These are phyloP conservation scores for Cephonodes hylas DNA, from an alignment of 2,888 invertebrate genomes.

Conservation along the genomic window DNA sequence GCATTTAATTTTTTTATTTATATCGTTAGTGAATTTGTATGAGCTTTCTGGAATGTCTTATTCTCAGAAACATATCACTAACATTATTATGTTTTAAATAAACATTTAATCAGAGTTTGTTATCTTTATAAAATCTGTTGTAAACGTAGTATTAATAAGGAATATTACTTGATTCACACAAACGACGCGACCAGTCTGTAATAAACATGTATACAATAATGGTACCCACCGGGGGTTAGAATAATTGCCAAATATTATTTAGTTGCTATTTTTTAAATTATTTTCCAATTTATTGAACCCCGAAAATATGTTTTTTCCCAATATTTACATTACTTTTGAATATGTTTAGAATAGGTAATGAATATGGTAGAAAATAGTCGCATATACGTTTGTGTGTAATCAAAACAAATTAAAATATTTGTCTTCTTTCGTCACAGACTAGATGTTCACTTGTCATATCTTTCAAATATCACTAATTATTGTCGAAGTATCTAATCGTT, in stretches of 20 bases:
- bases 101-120: slow-evolving; percentile 9
- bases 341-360: background rate
- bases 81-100: background rate
- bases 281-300: background rate
- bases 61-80: slow-evolving; percentile 6
- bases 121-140: slow-evolving; percentile 1
- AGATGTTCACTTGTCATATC: slow-evolving; percentile 49
- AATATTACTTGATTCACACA: slow-evolving; percentile 10
- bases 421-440: slow-evolving; percentile 12
- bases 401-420: slow-evolving; percentile 1
- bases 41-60: slow-evolving; percentile 10
- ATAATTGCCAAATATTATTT: background rate
- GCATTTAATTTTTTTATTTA: slow-evolving; percentile 69
- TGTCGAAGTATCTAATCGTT: slow-evolving; percentile 78
- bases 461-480: slow-evolving; percentile 74
- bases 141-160: slow-evolving; percentile 4
- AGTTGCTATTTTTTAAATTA: background rate
- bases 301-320: background rate
- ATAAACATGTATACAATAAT: background rate
- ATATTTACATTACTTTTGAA: background rate
- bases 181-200: slow-evolving; percentile 2
- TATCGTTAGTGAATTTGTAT: slow-evolving; percentile 24
- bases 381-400: slow-evolving; percentile 11
- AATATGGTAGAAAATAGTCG: background rate
- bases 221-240: background rate